A percentile compares a stretch with the other conserved stretches of the same genome.
phyloP scores from a whole-genome alignment of 64 coral and sea anemone genomes.

The Stylophora pistillata region DNA sequence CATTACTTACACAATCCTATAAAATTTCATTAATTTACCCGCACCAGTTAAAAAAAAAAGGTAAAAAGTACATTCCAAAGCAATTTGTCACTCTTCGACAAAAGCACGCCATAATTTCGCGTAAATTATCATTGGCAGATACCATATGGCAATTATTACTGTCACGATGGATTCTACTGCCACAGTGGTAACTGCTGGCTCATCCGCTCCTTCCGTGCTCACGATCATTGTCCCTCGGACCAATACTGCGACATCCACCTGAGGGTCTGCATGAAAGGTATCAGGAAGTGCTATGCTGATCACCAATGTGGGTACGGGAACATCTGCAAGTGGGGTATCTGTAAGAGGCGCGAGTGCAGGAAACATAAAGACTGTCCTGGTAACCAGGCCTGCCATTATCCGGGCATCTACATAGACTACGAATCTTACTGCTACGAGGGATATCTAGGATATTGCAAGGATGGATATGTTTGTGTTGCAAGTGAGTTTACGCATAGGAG shows the following conservation, averaged over 20 bases:
- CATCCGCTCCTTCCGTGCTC: not conserved
- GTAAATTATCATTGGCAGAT: not conserved
- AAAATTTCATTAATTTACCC: too few species aligned
- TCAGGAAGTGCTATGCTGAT: not conserved
- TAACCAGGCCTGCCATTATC: not conserved
- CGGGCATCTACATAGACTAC: not conserved
- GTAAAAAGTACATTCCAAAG: not conserved
- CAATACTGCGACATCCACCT: not conserved
- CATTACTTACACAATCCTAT: too few species aligned
- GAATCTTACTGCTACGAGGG: not conserved
- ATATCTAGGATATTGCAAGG: not conserved
- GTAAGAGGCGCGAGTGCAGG: not conserved
- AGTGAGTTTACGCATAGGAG: not conserved
- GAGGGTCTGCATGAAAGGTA: not conserved
- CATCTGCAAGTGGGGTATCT: not conserved
- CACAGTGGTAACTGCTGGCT: not conserved
- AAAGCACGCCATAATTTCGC: too few species aligned
- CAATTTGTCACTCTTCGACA: too few species aligned
- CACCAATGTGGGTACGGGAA: not conserved
- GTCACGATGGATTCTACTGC: slow-evolving; percentile 8
- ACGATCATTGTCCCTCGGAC: not conserved
- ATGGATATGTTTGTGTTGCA: not conserved
- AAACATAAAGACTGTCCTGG: not conserved
- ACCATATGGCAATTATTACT: not conserved
- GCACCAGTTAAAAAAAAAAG: not conserved